These are phyloP conservation scores for Lipophrys pholis DNA, from an alignment of 2,113 vertebrate genomes.

Conservation along the genomic window DNA sequence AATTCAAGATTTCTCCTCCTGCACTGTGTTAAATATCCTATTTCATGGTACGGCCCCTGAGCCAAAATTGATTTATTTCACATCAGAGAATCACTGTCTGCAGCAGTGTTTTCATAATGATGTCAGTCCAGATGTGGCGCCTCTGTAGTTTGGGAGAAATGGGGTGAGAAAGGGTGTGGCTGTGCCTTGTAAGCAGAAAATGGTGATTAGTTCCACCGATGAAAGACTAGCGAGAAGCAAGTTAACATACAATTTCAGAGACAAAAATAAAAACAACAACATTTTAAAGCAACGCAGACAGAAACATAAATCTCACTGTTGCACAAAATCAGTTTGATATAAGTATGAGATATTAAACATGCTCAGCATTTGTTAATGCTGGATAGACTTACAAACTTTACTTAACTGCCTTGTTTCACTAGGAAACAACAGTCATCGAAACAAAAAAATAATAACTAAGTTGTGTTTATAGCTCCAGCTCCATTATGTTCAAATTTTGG, in stretches of 20 bases:
- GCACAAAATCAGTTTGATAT: constrained; percentile 13
- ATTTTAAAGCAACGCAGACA: neutral
- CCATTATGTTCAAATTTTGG: constrained; percentile 9
- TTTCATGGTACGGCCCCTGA: constrained; percentile 16
- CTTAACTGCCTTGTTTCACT: neutral
- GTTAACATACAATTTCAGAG: constrained; percentile 23
- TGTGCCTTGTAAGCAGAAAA: constrained; percentile 61
- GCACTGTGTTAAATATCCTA: neutral
- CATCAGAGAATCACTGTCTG: constrained; percentile 54
- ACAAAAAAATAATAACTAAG: neutral
- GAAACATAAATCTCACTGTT: constrained; percentile 9
- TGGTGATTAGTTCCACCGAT: constrained; percentile 67
- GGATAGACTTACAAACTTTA: neutral
- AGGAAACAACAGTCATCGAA: neutral
- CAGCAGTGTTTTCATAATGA: constrained; percentile 68
- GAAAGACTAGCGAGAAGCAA: constrained; percentile 40
- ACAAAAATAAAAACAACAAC: constrained; percentile 4
- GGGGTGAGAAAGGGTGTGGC: constrained; percentile 65
- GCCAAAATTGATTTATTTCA: constrained; percentile 45
- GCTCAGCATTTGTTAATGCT: neutral
- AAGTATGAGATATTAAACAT: neutral
- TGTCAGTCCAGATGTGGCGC: constrained; percentile 78
- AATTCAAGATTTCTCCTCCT: neutral
- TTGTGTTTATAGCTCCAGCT: neutral
- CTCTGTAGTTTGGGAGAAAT: constrained; percentile 48